phyloP scores from a whole-genome alignment of 64 coral and sea anemone genomes.

The Exaiptasia diaphana region DNA sequence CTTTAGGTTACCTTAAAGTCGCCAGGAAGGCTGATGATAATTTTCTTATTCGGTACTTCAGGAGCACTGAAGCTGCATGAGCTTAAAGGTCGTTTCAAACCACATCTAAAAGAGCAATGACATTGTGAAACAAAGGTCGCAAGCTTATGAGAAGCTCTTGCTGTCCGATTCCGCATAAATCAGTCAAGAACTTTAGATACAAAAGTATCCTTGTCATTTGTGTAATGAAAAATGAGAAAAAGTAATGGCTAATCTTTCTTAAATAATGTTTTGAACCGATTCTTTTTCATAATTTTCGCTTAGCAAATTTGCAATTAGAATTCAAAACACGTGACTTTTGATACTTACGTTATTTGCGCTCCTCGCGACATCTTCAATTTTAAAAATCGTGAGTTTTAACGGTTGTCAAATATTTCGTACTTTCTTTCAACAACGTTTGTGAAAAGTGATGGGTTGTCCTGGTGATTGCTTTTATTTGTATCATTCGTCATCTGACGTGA shows the following conservation, averaged over 20 bases:
- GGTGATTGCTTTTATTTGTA: not conserved
- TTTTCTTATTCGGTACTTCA: not conserved
- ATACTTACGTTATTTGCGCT: not conserved
- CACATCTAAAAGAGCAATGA: too few relatives aligned
- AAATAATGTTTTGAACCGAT: not conserved
- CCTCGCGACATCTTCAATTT: not conserved
- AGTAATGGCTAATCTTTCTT: too few relatives aligned
- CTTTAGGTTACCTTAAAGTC: not conserved
- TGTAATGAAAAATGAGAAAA: not conserved
- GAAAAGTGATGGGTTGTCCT: slow-evolving; percentile 5
- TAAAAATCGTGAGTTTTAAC: not conserved
- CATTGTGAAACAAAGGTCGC: too few relatives aligned
- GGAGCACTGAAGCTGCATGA: not conserved
- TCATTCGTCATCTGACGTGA: not conserved
- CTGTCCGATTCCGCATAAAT: not conserved
- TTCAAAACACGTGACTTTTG: not conserved
- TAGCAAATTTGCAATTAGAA: not conserved
- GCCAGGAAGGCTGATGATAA: not conserved
- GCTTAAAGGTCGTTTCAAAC: not conserved
- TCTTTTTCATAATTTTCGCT: not conserved
- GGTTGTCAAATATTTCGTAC: not conserved
- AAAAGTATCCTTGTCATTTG: not conserved
- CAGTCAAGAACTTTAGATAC: not conserved
- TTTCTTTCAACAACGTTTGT: not conserved
- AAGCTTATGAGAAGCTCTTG: too few relatives aligned